These are phyloP conservation scores for Scartelaos histophorus DNA, from an alignment of 2,113 vertebrate species.

Conservation along the genomic window DNA sequence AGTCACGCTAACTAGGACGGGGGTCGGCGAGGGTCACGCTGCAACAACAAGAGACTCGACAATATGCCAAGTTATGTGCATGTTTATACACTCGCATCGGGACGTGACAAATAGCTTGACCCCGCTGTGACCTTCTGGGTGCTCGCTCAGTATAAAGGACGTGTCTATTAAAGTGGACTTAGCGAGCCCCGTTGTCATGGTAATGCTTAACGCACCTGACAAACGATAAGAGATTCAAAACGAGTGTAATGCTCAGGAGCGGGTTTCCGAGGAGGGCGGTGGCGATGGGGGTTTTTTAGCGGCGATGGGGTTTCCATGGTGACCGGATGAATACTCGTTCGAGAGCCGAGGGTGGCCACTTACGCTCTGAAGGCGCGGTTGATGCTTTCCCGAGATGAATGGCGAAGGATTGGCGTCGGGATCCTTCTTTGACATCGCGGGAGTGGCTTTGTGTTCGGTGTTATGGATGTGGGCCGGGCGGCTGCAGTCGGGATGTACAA, in stretches of 20 bases:
- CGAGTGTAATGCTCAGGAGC: background rate
- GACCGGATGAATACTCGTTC: background rate
- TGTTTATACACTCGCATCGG: constrained; percentile 7
- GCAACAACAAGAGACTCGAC: constrained; percentile 2
- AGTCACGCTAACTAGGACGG: background rate
- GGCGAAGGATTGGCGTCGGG: background rate
- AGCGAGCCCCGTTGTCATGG: constrained; percentile 1
- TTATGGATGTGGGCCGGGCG: background rate
- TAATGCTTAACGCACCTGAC: constrained; percentile 6
- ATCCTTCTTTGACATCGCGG: background rate
- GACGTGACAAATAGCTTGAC: constrained; percentile 11
- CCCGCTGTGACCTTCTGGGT: background rate
- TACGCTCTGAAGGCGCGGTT: background rate
- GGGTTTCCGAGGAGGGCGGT: background rate
- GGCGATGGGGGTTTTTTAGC: background rate
- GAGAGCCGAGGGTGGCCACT: background rate
- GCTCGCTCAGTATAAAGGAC: background rate
- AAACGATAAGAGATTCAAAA: constrained; percentile 2
- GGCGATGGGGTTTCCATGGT: background rate
- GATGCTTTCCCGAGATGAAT: background rate
- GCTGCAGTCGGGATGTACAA: background rate
- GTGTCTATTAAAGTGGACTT: background rate
- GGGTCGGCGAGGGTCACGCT: background rate
- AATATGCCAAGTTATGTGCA: constrained; percentile 12
- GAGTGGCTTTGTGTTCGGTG: background rate